Conservation (phyloP, 2,888 invertebrate genomes). For the Abrostola triplasia region DNA sequence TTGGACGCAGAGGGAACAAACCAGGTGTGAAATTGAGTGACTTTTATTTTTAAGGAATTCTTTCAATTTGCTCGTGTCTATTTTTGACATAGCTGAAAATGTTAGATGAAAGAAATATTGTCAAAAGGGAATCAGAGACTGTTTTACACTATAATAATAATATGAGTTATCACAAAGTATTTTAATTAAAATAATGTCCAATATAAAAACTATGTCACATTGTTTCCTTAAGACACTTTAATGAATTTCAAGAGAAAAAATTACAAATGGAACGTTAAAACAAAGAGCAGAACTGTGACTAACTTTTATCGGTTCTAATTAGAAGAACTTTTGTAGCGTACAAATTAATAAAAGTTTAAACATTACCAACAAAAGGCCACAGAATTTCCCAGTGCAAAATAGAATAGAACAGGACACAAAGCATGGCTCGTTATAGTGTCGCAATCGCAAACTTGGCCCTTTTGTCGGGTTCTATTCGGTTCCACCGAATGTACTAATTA, state of each 20-base stretch:
- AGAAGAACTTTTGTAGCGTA: slow-evolving; percentile 50
- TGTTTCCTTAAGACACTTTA: slow-evolving; percentile 9
- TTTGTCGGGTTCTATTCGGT: slow-evolving; percentile 68
- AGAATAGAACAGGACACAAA: slow-evolving; percentile 58
- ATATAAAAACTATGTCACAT: slow-evolving; percentile 6
- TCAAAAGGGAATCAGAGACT: background rate
- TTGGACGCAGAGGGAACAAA: slow-evolving; percentile 62
- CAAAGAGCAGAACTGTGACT: slow-evolving; percentile 28
- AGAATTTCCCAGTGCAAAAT: slow-evolving; percentile 27
- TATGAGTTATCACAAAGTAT: slow-evolving; percentile 6
- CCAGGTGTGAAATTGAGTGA: slow-evolving; percentile 80
- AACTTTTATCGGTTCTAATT: slow-evolving; percentile 51
- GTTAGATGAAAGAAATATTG: background rate
- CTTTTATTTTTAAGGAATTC: slow-evolving; percentile 58
- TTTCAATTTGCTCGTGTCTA: slow-evolving; percentile 14
- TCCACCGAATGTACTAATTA: slow-evolving; percentile 82
- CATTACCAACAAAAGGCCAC: slow-evolving; percentile 44
- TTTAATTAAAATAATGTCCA: slow-evolving; percentile 15
- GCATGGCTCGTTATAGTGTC: slow-evolving; percentile 71
- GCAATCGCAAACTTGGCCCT: slow-evolving; percentile 77
- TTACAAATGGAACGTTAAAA: slow-evolving; percentile 29
- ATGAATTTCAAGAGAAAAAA: slow-evolving; percentile 24
- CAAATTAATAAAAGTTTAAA: slow-evolving; percentile 56
- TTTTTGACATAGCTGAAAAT: slow-evolving; percentile 4
- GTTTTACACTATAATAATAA: background rate